Conservation (phyloP, 2,113 vertebrate species). For the Gavia stellata region DNA sequence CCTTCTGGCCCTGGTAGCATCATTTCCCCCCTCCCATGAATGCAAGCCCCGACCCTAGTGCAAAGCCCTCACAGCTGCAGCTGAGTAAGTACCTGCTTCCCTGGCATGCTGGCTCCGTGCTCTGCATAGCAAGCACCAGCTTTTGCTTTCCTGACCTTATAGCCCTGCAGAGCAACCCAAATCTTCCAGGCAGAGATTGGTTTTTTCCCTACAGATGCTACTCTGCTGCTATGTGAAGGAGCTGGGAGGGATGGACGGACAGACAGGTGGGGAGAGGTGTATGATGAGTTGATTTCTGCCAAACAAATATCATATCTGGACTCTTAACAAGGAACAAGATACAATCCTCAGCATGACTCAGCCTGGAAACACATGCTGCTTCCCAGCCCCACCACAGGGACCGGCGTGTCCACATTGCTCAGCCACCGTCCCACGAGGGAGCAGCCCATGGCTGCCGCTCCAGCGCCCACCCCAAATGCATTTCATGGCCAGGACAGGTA, state of each 20-base stretch:
- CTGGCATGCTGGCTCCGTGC: neutral
- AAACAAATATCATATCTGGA: neutral
- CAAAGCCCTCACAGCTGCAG: neutral
- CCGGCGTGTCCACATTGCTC: accelerated
- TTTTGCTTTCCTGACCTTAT: neutral
- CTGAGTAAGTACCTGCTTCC: neutral
- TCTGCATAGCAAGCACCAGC: neutral
- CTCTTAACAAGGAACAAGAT: neutral
- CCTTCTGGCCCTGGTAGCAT: neutral
- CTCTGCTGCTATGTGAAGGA: neutral
- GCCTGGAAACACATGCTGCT: conserved; percentile 4
- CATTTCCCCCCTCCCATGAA: neutral
- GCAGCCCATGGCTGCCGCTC: neutral
- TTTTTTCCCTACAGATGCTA: neutral
- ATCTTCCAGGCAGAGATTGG: neutral
- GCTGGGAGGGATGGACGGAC: neutral
- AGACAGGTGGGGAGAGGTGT: neutral
- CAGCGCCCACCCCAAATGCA: neutral
- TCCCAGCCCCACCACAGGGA: neutral
- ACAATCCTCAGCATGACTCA: conserved; percentile 13
- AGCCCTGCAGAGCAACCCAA: neutral
- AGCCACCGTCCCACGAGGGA: neutral
- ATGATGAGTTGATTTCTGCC: neutral
- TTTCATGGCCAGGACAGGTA: neutral
- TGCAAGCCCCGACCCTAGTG: neutral